Evolutionary conservation across 2,888 invertebrate species (phyloP).

Genomic region (Nomada ferruginata): DNA sequence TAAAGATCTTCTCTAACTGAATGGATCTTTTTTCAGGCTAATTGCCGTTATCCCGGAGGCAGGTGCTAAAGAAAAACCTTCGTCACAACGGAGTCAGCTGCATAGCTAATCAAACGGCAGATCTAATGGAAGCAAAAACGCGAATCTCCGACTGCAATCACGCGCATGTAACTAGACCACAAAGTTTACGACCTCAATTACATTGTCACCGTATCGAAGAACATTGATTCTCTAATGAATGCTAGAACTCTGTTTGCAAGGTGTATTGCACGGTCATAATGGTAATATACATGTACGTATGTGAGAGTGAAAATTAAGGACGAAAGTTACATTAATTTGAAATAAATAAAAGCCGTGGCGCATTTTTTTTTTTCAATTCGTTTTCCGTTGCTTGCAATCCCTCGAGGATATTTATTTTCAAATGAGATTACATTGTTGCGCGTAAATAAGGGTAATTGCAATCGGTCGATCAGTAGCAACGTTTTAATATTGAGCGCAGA

Average conservation of each 20-base stretch:
- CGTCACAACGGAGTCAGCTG: background rate
- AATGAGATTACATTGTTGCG: background rate
- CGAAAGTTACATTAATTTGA: background rate
- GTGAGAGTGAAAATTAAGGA: background rate
- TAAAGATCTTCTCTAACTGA: background rate
- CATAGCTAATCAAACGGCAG: constrained; percentile 3
- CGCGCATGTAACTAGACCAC: constrained; percentile 25
- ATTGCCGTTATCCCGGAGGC: constrained; percentile 11
- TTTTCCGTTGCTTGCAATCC: background rate
- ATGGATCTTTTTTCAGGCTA: constrained; percentile 25
- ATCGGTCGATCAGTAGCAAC: too few species aligned
- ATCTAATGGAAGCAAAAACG: background rate
- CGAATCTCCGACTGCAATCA: background rate
- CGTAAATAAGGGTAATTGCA: background rate
- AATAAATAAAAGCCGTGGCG: background rate
- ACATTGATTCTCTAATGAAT: constrained; percentile 3
- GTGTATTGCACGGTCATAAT: background rate
- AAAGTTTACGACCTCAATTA: constrained; percentile 29
- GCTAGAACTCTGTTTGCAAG: background rate
- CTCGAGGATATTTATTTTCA: background rate
- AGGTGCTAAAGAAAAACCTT: constrained; percentile 8
- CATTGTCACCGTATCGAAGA: background rate
- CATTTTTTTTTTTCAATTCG: background rate
- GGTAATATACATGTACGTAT: too few species aligned
- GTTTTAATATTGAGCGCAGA: background rate